Conservation (phyloP, 2,888 invertebrate genomes). For the Unio pictorum region DNA sequence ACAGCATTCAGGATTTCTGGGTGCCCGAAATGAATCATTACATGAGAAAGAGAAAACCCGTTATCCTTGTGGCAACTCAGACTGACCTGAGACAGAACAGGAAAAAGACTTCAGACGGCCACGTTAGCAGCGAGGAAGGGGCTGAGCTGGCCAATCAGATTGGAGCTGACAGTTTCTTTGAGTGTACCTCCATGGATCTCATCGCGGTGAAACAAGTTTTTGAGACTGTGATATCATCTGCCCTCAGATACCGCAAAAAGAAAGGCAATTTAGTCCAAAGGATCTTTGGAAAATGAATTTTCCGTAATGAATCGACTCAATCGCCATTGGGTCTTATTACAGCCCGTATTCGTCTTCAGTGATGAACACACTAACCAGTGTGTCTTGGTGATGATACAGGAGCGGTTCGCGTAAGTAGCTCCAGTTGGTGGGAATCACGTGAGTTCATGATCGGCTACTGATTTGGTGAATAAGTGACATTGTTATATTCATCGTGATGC, state of each 20-base stretch:
- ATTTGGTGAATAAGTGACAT: too few relatives aligned
- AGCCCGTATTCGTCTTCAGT: too few relatives aligned
- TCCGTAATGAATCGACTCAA: too few relatives aligned
- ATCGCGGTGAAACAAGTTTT: slow-evolving; percentile 50
- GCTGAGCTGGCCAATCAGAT: slow-evolving; percentile 48
- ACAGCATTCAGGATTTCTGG: slow-evolving; percentile 54
- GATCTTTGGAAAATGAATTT: slow-evolving; percentile 29
- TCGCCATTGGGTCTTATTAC: too few relatives aligned
- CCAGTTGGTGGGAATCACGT: too few relatives aligned
- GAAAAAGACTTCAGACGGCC: slow-evolving; percentile 9
- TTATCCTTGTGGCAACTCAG: slow-evolving; percentile 58
- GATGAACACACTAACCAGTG: too few relatives aligned
- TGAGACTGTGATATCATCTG: slow-evolving; percentile 48
- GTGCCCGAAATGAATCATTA: slow-evolving; percentile 52
- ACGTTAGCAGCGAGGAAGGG: slow-evolving; percentile 41
- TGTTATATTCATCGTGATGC: too few relatives aligned
- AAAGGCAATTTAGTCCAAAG: slow-evolving; percentile 38
- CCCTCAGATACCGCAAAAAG: slow-evolving; percentile 47
- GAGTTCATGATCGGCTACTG: too few relatives aligned
- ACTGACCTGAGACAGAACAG: slow-evolving; percentile 41
- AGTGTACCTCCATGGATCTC: slow-evolving; percentile 46
- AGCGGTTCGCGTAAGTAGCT: too few relatives aligned
- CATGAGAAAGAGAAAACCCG: slow-evolving; percentile 42
- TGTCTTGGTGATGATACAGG: too few relatives aligned
- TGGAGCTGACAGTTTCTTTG: slow-evolving; percentile 52